Base-by-base conservation (phyloP, 2,888 invertebrate genomes). In the Itoplectis maculator region DNA sequence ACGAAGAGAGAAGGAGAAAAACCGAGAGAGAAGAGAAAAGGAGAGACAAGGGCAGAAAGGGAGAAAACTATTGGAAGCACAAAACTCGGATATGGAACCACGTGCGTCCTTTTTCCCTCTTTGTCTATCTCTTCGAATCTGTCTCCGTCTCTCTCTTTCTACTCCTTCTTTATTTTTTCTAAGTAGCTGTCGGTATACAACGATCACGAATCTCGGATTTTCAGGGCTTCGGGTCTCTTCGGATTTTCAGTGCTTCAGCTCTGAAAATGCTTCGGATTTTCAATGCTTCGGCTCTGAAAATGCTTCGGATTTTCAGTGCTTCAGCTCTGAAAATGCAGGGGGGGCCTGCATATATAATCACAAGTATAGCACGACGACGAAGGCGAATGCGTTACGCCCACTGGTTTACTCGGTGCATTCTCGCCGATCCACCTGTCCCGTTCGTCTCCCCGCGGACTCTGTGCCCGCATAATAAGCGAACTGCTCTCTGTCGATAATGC, bases 341-440 rank as follows among this genome's bases (percentile, higher is more conserved):
- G 29, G 29, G 29, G 3, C 54, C 23, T 40, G n/a, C 74, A 51
- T n/a, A n/a, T n/a, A n/a, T 56, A 76, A 82, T 85, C 83, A 80
- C 75, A 78, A 40, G 54, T 49, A 29, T 29, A 49, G 47, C 63
- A 81, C 69, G 81, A 81, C 69, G 81, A 84, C 61, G 72, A 81
- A 79, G 74, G 59, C 49, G 70, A 47, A 23, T 54, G 63, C 66
- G 84, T 84, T 68, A 79, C 82, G 81, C 83, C 83, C 79, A 72
- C 84, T 78, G 79, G 80, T 84, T n/a, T 81, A 80, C 81, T 79
- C 69, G 75, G 54, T 75, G 79, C 72, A 61, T 75, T 87, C 87
- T 87, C 84, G n/a, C n/a, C n/a, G 81, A 87, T 90, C 86, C 91
- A 91, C 91, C 91, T 91, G 91, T 79, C 91, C 91, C 91, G 91